Percentiles rank a stretch among this genome's conserved stretches.
These are phyloP conservation scores for Helogale parvula DNA, from an alignment of 2,113 vertebrate genomes.

Conservation along the genomic window DNA sequence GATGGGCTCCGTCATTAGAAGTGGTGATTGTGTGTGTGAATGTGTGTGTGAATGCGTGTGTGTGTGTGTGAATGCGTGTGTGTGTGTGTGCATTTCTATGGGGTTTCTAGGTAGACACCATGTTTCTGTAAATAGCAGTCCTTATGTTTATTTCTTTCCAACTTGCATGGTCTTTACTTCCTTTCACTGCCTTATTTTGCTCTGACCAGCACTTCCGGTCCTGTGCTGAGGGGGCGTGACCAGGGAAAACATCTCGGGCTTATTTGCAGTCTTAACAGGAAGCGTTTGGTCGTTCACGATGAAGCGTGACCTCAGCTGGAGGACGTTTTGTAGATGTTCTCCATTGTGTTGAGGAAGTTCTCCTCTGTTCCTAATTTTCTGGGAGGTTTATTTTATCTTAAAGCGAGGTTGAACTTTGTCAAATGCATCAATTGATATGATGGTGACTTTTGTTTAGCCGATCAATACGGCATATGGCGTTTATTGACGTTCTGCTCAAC, in stretches of 20 bases:
- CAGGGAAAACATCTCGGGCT: accelerated
- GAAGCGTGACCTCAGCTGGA: accelerated
- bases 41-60: neutral
- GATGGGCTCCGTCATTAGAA: neutral
- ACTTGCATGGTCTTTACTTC: neutral
- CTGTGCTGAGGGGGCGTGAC: no score
- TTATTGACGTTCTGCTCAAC: neutral
- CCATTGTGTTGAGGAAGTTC: neutral
- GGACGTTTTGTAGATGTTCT: neutral
- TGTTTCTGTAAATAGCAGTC: neutral
- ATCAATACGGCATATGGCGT: accelerated
- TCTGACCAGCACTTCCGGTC: neutral
- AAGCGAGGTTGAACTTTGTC: neutral
- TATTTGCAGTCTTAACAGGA: neutral
- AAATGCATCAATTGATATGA: neutral
- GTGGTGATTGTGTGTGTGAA: neutral
- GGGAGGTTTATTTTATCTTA: neutral
- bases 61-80: neutral
- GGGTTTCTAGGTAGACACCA: neutral
- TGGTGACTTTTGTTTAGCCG: no score
- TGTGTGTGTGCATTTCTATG: accelerated
- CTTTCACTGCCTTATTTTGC: neutral
- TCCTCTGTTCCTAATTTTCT: no score
- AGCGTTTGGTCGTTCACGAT: accelerated
- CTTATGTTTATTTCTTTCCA: neutral